phyloP scores from a whole-genome alignment of 2,888 invertebrate genomes.

The Rhingia campestris region DNA sequence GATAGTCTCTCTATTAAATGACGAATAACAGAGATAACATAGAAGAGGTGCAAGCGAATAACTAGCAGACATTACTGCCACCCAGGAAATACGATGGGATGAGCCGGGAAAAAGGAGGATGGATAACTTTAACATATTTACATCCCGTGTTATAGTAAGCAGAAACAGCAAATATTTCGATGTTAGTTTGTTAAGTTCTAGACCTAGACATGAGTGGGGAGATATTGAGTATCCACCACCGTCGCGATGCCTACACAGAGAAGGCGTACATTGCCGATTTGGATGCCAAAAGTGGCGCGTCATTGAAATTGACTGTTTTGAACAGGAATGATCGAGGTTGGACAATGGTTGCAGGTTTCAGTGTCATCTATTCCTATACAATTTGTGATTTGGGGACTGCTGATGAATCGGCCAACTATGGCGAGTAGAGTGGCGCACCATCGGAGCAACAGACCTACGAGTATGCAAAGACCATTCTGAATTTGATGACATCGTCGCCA shows the following conservation, averaged over 20 bases:
- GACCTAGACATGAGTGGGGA: too few species aligned
- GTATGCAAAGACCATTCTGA: conserved; percentile 98
- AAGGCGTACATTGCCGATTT: conserved; percentile 99
- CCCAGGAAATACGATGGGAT: too few species aligned
- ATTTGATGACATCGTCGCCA: conserved; percentile 93
- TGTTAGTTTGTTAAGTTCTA: too few species aligned
- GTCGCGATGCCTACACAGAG: conserved; percentile 95
- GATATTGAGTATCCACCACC: conserved; percentile 98
- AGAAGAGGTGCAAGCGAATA: too few species aligned
- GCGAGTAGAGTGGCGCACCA: conserved; percentile 99
- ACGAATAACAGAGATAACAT: too few species aligned
- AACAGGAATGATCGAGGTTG: conserved; percentile 98
- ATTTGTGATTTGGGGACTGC: conserved; percentile 98
- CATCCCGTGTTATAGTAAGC: too few species aligned
- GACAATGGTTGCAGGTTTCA: conserved; percentile 99
- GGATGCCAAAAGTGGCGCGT: conserved; percentile 99
- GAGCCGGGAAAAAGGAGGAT: too few species aligned
- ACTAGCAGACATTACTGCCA: too few species aligned
- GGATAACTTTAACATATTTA: too few species aligned
- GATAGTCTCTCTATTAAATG: too few species aligned
- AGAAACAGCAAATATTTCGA: too few species aligned
- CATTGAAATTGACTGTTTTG: conserved; percentile 97
- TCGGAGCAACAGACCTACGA: conserved; percentile 99
- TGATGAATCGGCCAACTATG: conserved; percentile 97
- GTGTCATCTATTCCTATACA: conserved; percentile 99